A percentile compares a stretch with the other conserved stretches of the same genome.
phyloP scores from a whole-genome alignment of 30 jellyfish, hydroid and myxozoan genomes.

The Aurelia coerulea region DNA sequence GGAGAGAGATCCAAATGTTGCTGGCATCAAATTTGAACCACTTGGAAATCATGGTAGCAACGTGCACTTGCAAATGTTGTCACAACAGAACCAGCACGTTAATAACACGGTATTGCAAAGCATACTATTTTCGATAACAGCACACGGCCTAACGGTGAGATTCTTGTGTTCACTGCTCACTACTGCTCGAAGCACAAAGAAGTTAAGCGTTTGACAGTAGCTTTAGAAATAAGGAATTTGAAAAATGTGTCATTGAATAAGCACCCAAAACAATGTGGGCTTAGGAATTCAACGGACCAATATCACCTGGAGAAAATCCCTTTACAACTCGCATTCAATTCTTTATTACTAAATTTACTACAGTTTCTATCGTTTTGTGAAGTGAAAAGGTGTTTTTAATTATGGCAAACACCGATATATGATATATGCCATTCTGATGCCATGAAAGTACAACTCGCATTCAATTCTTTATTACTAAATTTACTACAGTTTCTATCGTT shows the following conservation, averaged over 20 bases:
- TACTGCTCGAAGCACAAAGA: constrained; percentile 62
- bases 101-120: constrained; percentile 9
- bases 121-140: constrained; percentile 15
- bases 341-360: constrained; percentile 4
- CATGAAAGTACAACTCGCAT: not conserved
- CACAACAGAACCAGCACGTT: not conserved
- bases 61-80: not conserved
- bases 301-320: constrained; percentile 29
- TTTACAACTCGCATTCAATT: constrained; percentile 20
- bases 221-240: constrained; percentile 57
- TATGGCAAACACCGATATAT: too few relatives aligned
- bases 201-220: constrained; percentile 42
- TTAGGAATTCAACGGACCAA: constrained; percentile 74
- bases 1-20: not conserved
- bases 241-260: constrained; percentile 56
- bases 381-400: not conserved
- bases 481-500: not conserved
- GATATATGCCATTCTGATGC: too few relatives aligned
- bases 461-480: constrained; percentile 16
- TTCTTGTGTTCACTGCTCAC: constrained; percentile 57
- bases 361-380: not conserved
- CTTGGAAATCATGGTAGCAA: constrained; percentile 43
- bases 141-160: constrained; percentile 9
- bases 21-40: constrained; percentile 1
- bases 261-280: constrained; percentile 60